Conservation (phyloP, 2,888 invertebrate species). For the Pseudoips prasinana region DNA sequence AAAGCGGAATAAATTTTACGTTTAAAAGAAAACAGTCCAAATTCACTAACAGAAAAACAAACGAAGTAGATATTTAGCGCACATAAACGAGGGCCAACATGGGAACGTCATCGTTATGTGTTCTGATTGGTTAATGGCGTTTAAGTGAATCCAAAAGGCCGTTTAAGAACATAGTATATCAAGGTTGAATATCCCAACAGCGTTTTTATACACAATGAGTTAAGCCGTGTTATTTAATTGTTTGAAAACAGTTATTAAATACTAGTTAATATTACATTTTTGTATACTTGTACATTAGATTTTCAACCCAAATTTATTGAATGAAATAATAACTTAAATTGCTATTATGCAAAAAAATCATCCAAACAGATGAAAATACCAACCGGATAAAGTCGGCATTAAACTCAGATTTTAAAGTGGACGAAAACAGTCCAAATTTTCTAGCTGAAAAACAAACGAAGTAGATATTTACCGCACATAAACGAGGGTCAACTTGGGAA, state of each 20-base stretch:
- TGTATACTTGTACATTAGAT: no score
- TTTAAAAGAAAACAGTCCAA: not conserved
- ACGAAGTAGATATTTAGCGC: slow-evolving; percentile 14
- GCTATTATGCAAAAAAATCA: no score
- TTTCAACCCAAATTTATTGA: no score
- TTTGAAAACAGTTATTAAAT: no score
- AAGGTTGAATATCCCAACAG: slow-evolving; percentile 16
- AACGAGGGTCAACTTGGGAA: slow-evolving; percentile 27
- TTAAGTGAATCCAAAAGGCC: slow-evolving; percentile 31
- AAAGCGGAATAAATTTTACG: no score
- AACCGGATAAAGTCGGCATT: no score
- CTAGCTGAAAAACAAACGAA: slow-evolving; percentile 13
- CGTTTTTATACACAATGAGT: slow-evolving; percentile 35
- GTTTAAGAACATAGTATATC: slow-evolving; percentile 37
- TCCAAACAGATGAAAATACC: no score
- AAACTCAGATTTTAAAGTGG: no score
- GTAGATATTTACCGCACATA: slow-evolving; percentile 17
- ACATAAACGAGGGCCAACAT: slow-evolving; percentile 25
- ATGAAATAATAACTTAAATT: no score
- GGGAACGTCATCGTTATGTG: slow-evolving; percentile 29
- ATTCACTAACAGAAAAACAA: slow-evolving; percentile 15
- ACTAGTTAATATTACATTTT: no score
- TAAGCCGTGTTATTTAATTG: no score
- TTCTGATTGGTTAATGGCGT: slow-evolving; percentile 40
- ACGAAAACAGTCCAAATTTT: not conserved